Evolutionary conservation across 2,888 invertebrate species (phyloP), one percentile per base, ranked within the genome.

Genomic region (Clusia tigrina): DNA sequence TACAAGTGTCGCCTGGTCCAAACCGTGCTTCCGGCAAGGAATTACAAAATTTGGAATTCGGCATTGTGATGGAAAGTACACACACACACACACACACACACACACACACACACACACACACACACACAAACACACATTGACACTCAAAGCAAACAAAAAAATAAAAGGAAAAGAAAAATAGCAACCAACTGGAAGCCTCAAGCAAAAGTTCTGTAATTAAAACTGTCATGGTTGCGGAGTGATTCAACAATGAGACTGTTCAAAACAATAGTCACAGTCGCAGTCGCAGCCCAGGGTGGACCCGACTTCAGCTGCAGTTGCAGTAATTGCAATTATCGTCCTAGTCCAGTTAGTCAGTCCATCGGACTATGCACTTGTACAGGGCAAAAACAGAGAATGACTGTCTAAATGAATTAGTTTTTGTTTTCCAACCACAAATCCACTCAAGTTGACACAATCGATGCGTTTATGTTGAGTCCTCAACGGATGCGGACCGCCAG

Each of bases 161-260:
- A 20, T 23, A 15, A 18, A 9, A 9, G 38, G 3, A 56, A 37
- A 18, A 61, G 38, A 25, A 32, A 56, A 26, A 17, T 22, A 57
- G 22, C n/a, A 23, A n/a, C 61, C 54, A 38, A 22, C 20, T 32
- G 61, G 57, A 65, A 63, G 63, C 70, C 71, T 64, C 69, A 71
- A 64, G 67, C 64, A 66, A 71, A 71, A 71, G 69, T 71, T 71
- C 69, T 62, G 70, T 71, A 71, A 71, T 71, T 71, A 71, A 71
- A 71, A 68, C 63, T 67, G 70, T 67, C 68, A 69, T 59, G 53
- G 17, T 37, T 38, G 23, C 59, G 26, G 38, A 51, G 55, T 58
- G 55, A 58, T 54, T 54, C 48, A 62, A 62, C 62, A 58, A 62
- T 62, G 62, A 18, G 57, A 62, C 62, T 53, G 17, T 23, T 48